Evolutionary conservation across 2,797 vertebrate genomes (phyloP), one percentile per base, ranked within the genome.

Genomic region (Myripristis jacobus): DNA sequence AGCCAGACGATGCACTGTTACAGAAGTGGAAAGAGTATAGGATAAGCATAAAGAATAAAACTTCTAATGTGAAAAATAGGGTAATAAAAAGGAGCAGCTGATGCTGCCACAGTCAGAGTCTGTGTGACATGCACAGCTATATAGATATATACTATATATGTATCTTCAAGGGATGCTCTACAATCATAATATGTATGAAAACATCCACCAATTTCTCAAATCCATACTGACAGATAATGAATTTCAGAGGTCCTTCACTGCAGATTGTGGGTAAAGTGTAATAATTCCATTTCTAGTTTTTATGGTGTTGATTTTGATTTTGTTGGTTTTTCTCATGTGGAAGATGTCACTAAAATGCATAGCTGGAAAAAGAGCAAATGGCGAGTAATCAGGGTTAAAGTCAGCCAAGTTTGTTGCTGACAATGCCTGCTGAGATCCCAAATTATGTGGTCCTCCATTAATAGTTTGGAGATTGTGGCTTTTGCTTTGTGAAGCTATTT

Each of bases 401-500:
- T 27, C 69, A 67, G 70, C 70, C 76, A 81, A 57, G 67, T 80
- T 80, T 83, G 73, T 77, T 76, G 58, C 64, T 41, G 48, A 24
- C 31, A 31, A 48, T 41, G 16, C 85, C 73, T 56, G 65, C 73
- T 27, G 68, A 80, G 59, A 74, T 51, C 84, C 75, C 72, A 89
- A 84, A 83, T 85, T 47, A 85, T 90, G 79, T 63, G 51, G 75
- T 75, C 74, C 79, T 81, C 78, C 66, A 64, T 82, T 83, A 85
- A 89, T 76, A 84, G 81, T 75, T 76, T 77, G 77, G 31, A 4
- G 66, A 61, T 79, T 80, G 85, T 68, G 77, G 76, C 81, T 76
- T 73, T 70, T 84, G 81, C 46, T 85, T 80, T 81, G 73, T 82
- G 75, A 51, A 70, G 25, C 81, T 71, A 61, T 83, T 85, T 70